Evolutionary conservation across 2,888 invertebrate species (phyloP).

Genomic region (Drosophila siamana): DNA sequence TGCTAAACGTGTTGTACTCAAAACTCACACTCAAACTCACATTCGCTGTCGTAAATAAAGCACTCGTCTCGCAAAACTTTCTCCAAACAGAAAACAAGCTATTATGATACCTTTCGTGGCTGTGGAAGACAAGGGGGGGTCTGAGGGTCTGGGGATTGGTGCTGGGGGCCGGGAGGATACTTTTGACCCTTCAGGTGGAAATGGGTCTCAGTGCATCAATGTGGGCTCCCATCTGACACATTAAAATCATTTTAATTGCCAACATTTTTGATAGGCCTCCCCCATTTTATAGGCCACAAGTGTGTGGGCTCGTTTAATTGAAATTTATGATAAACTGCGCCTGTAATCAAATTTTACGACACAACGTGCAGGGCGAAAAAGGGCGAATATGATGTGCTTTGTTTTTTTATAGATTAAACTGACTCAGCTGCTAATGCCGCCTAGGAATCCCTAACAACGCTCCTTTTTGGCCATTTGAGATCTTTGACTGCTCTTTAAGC

Average conservation of each 20-base stretch:
- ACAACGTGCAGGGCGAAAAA: background rate
- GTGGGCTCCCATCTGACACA: background rate
- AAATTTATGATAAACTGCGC: slow-evolving; percentile 6
- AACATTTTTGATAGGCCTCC: slow-evolving; percentile 2
- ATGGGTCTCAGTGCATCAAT: background rate
- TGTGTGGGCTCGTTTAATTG: slow-evolving; percentile 9
- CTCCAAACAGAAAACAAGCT: slow-evolving; percentile 10
- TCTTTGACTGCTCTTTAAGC: background rate
- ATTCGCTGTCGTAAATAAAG: slow-evolving; percentile 19
- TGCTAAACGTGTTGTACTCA: slow-evolving; percentile 22
- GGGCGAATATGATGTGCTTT: background rate
- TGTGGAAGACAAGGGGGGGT: background rate
- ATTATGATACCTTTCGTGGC: slow-evolving; percentile 10
- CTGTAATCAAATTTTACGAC: slow-evolving; percentile 5
- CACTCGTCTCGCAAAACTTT: slow-evolving; percentile 22
- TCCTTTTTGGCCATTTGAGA: background rate
- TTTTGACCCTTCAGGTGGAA: slow-evolving; percentile 10
- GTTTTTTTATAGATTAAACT: slow-evolving; percentile 1
- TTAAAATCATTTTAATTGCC: slow-evolving; percentile 23
- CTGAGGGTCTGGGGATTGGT: too few species aligned
- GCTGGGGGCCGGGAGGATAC: background rate
- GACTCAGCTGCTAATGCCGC: slow-evolving; percentile 1
- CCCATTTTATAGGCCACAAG: slow-evolving; percentile 4
- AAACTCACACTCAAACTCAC: slow-evolving; percentile 8
- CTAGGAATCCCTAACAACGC: background rate